Percentiles rank a stretch among this genome's conserved stretches.
Evolutionary conservation across 2,113 vertebrate species (phyloP).

Genomic region (Tyrannus savana): DNA sequence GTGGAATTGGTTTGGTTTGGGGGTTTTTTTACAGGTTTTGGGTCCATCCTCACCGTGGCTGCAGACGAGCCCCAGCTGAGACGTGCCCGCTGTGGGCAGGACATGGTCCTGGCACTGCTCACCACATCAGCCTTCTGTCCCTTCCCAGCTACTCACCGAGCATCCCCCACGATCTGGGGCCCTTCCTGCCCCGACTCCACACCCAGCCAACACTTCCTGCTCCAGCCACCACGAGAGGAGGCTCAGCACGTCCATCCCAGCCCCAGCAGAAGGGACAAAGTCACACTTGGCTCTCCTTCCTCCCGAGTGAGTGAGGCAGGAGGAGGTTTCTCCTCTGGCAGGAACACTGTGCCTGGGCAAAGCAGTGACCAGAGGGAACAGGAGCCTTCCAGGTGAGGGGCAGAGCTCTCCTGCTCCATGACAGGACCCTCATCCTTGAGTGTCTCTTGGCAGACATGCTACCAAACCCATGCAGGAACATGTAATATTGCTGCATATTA

Average conservation of each 20-base stretch:
- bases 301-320: not conserved
- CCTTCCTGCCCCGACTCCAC: not conserved
- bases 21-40: not conserved
- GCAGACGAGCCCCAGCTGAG: not conserved
- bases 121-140: not conserved
- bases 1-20: not conserved
- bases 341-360: not conserved
- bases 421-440: not conserved
- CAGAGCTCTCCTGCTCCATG: not conserved
- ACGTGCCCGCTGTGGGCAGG: not conserved
- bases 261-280: not conserved
- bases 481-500: slow-evolving; percentile 61
- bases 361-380: not conserved
- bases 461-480: slow-evolving; percentile 49
- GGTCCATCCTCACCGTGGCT: not conserved
- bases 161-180: not conserved
- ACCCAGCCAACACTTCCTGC: not conserved
- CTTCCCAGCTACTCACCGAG: not conserved
- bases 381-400: not conserved
- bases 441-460: slow-evolving; percentile 34
- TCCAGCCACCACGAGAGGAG: not conserved
- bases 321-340: not conserved
- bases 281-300: not conserved
- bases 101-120: not conserved
- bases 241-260: not conserved